These are phyloP conservation scores for Cenopis cana DNA, from an alignment of 2,888 invertebrate genomes.

Conservation along the genomic window DNA sequence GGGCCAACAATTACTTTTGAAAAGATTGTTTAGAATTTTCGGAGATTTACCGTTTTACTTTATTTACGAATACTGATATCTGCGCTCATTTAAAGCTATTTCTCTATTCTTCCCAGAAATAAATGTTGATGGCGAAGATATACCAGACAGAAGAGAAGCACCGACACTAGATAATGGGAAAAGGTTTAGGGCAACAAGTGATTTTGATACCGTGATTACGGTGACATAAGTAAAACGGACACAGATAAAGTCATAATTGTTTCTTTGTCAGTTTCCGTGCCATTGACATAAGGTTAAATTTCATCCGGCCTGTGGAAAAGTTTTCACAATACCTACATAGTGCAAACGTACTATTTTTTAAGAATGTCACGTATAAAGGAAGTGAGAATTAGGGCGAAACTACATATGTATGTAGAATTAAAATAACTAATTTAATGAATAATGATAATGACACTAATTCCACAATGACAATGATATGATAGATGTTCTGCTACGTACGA, in stretches of 20 bases:
- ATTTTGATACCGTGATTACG: not conserved
- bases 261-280: too few species aligned
- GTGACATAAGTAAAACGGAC: not conserved
- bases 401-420: not conserved
- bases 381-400: not conserved
- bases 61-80: too few species aligned
- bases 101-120: too few species aligned
- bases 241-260: too few species aligned
- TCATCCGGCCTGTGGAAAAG: too few species aligned
- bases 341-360: too few species aligned
- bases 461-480: not conserved
- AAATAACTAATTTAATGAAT: not conserved
- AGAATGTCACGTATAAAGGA: not conserved
- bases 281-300: too few species aligned
- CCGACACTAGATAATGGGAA: not conserved
- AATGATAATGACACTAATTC: not conserved
- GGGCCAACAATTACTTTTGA: too few species aligned
- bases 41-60: too few species aligned
- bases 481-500: not conserved
- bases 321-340: too few species aligned
- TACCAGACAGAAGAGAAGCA: not conserved
- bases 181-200: not conserved
- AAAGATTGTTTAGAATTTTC: too few species aligned
- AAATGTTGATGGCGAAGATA: not conserved
- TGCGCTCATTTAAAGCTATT: too few species aligned